Conservation (phyloP, 1,140 invertebrate genomes). For the Hermetia illucens region DNA sequence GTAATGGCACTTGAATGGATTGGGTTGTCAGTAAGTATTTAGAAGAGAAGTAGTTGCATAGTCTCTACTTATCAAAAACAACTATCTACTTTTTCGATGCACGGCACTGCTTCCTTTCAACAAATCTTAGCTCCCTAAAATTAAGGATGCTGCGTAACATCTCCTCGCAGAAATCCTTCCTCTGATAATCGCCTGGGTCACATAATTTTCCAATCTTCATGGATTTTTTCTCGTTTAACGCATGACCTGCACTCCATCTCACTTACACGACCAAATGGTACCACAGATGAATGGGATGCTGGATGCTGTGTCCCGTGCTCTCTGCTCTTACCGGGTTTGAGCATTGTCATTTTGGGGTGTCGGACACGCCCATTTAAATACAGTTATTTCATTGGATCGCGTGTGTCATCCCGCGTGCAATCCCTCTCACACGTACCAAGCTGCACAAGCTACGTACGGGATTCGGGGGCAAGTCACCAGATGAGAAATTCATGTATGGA, state of each 20-base stretch:
- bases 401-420: background rate
- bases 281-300: constrained; percentile 1
- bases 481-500: too few relatives aligned
- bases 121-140: too few relatives aligned
- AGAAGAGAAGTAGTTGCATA: too few relatives aligned
- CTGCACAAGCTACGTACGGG: too few relatives aligned
- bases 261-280: background rate
- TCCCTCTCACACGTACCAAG: constrained; percentile 7
- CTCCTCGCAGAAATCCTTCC: background rate
- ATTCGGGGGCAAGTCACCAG: too few relatives aligned
- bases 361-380: constrained; percentile 30
- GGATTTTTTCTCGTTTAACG: background rate
- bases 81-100: too few relatives aligned
- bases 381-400: constrained; percentile 31
- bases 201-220: background rate
- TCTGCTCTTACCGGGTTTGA: background rate
- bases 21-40: too few relatives aligned
- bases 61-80: too few relatives aligned
- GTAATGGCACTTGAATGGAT: too few relatives aligned
- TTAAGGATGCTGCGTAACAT: background rate
- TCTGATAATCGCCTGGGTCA: background rate
- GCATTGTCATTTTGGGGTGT: constrained; percentile 17
- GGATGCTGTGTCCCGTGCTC: background rate
- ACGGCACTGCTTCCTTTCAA: too few relatives aligned
- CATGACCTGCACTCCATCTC: background rate